Base-by-base conservation (phyloP, 2,113 vertebrate species). In the Ovis canadensis region DNA sequence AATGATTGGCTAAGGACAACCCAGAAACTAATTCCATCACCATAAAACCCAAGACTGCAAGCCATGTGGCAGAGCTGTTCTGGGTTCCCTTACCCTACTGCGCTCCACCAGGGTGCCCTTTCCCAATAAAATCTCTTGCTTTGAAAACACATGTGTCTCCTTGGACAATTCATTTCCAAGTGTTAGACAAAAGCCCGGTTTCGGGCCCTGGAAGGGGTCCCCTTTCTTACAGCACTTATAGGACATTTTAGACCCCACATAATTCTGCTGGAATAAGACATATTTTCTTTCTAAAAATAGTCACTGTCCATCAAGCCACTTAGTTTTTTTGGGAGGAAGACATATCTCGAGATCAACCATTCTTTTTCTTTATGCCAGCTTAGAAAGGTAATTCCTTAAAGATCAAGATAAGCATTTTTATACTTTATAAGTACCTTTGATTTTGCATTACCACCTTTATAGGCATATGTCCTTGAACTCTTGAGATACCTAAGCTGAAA, bases 311-410 rank as follows among this genome's bases (percentile, higher is more conserved):
- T 85, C 80, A 89, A 71, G 64, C 45, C 62, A 17, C 25, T 91
- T 93, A 40, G 14, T 45, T 43, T 43, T 90, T 21, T 14, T 7
- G 6, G 13, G 27, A n/a, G 77, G 87, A 81, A 87, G 4, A 14
- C 0, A 6, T 29, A 19, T 5, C 71, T 94, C 13, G 6, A 23
- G 27, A 64, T 84, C 11, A 40, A 84, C 8, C 6, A 54, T 43
- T 67, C 55, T 71, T 95, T 93, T 84, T 57, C 85, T 23, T 74
- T 11, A 86, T 36, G 83, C 33, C 84, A 84, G 45, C 60, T 55
- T 78, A 86, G 92, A 64, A 96, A 96, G 62, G 27, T 78, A 87
- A 90, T 90, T 88, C 19, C 19, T 94, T 85, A 74, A 81, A 90
- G 82, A 91, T 81, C 43, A 91, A 40, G 10, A 33, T 4, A 45